These are phyloP conservation scores for Centropus unirufus DNA, from an alignment of 2,113 vertebrate genomes.

Conservation along the genomic window DNA sequence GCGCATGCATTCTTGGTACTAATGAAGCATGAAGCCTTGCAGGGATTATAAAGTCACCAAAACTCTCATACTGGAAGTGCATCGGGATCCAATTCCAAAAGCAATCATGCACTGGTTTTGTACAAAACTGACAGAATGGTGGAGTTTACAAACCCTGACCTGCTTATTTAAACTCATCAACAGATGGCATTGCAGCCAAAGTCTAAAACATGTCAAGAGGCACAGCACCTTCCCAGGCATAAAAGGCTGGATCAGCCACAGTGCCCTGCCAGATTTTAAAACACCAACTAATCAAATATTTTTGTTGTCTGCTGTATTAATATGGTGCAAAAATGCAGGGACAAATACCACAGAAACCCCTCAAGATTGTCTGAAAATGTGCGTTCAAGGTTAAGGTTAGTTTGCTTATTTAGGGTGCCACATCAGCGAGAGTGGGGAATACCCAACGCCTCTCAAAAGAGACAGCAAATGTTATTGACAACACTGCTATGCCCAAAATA, in stretches of 20 bases:
- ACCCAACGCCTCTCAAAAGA: background rate
- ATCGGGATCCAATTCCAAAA: constrained; percentile 23
- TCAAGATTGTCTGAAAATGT: background rate
- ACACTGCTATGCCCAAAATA: constrained; percentile 2
- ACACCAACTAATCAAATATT: constrained; percentile 17
- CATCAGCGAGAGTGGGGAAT: background rate
- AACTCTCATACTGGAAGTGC: background rate
- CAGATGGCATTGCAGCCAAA: constrained; percentile 5
- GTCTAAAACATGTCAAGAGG: constrained; percentile 12
- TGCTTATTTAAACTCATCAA: constrained; percentile 33
- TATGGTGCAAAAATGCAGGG: background rate
- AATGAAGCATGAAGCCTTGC: background rate
- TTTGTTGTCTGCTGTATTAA: background rate
- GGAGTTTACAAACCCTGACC: constrained; percentile 7
- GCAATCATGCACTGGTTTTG: background rate
- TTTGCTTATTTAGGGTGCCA: constrained; percentile 2
- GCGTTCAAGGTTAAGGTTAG: background rate
- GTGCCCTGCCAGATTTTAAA: constrained; percentile 1
- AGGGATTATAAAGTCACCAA: background rate
- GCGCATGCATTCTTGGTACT: background rate
- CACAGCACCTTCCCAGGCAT: background rate
- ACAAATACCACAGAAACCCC: background rate
- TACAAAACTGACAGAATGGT: background rate
- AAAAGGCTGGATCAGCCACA: background rate
- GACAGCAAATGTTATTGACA: background rate